Evolutionary conservation across 2,888 invertebrate species (phyloP), one percentile per base, ranked within the genome.

Genomic region (Calliopum simillimum): DNA sequence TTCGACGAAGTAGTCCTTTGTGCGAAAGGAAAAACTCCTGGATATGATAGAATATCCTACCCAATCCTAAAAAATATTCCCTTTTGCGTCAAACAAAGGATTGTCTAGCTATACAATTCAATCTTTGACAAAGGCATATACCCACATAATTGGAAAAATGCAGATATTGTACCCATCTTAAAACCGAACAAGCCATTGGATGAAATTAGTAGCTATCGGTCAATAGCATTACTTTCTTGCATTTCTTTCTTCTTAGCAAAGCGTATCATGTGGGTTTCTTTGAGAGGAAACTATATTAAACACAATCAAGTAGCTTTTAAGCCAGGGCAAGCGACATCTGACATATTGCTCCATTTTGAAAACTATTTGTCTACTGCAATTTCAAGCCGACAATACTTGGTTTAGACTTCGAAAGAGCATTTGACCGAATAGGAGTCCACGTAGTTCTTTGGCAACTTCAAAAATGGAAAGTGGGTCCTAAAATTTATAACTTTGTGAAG

Each of bases 211-310:
- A 75, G 74, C 3, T 74, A 75, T 51, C 68, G 75, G 2, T 74
- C 73, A 2, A 75, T 74, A 8, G 73, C 73, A 4, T 70, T 72
- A 0, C 74, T 75, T 25, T 62, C 71, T n/a, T 73, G 72, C n/a
- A n/a, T n/a, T n/a, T n/a, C n/a, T n/a, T n/a, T 58, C n/a, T 69
- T 70, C 6, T 58, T 68, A 12, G 65, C 72, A 0, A 73, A 71
- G 3, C 33, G 70, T 4, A 25, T 71, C 23, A 66, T 70, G 71
- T 74, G 74, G 73, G 72, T 73, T 61, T 68, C 62, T 62, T 25
- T 33, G 8, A 64, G 49, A n/a, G 62, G 67, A 59, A 74, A 72
- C 56, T 69, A 67, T 4, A 59, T 68, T n/a, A 23, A 72, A 13
- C 68, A 43, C 51, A 47, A 68, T 41, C 71, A 71, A 68, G 53